Conservation (phyloP, 2,888 invertebrate genomes). For the Podotricha telesiphe region DNA sequence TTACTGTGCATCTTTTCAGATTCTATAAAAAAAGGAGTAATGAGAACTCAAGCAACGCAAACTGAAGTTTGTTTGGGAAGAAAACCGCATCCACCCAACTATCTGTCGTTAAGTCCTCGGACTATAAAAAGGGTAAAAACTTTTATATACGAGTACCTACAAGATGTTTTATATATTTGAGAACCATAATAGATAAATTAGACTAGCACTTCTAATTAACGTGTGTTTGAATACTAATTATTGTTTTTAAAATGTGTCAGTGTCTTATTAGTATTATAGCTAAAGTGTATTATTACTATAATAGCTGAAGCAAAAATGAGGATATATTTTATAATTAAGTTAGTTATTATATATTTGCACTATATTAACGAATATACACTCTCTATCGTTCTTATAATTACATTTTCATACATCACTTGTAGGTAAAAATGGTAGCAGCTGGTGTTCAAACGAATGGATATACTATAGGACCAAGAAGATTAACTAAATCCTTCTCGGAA, state of each 20-base stretch:
- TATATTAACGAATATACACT: too few relatives aligned
- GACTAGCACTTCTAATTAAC: background rate
- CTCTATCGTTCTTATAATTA: too few relatives aligned
- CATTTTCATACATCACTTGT: conserved; percentile 40
- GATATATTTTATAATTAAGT: too few relatives aligned
- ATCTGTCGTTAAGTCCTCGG: conserved; percentile 90
- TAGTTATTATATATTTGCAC: too few relatives aligned
- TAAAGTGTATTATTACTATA: too few relatives aligned
- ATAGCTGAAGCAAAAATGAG: too few relatives aligned
- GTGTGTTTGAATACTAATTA: too few relatives aligned
- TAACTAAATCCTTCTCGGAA: conserved; percentile 93
- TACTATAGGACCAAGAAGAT: conserved; percentile 84
- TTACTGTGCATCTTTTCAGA: conserved; percentile 77
- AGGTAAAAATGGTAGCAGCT: conserved; percentile 94
- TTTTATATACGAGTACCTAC: background rate
- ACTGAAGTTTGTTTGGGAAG: conserved; percentile 90
- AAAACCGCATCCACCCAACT: conserved; percentile 87
- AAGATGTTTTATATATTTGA: background rate
- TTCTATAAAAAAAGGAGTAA: conserved; percentile 91
- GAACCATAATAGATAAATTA: background rate
- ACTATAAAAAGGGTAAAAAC: conserved; percentile 89
- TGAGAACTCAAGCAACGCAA: conserved; percentile 97
- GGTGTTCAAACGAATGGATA: conserved; percentile 95
- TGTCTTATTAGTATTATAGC: too few relatives aligned
- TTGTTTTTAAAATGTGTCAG: too few relatives aligned